Percentiles rank a stretch among this genome's conserved stretches.
These are phyloP conservation scores for Idaea straminata DNA, from an alignment of 2,888 invertebrate species.

Conservation along the genomic window DNA sequence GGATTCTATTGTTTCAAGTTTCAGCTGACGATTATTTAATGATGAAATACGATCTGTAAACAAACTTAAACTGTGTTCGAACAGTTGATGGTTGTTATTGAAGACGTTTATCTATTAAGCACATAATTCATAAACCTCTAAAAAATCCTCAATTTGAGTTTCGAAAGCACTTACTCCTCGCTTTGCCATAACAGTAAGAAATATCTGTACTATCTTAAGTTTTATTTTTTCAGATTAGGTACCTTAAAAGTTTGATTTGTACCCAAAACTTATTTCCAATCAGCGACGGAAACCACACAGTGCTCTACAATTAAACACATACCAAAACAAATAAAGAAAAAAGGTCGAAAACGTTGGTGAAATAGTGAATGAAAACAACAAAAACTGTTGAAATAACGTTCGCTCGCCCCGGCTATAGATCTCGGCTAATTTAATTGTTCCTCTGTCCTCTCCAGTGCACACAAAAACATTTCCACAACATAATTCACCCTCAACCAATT, in stretches of 20 bases:
- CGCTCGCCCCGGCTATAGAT: slow-evolving; percentile 26
- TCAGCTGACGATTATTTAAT: neutral
- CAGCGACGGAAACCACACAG: neutral
- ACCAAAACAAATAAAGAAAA: slow-evolving; percentile 3
- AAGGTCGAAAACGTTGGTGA: slow-evolving; percentile 18
- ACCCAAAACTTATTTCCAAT: neutral
- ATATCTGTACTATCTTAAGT: too few relatives aligned
- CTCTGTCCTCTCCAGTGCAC: slow-evolving; percentile 35
- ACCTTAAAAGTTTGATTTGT: neutral
- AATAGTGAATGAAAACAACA: slow-evolving; percentile 21
- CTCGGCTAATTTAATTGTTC: slow-evolving; percentile 41
- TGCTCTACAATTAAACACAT: neutral
- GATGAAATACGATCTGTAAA: neutral
- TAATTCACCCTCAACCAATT: slow-evolving; percentile 29
- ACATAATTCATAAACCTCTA: neutral
- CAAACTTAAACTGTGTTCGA: neutral
- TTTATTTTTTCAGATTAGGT: neutral
- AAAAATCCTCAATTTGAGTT: too few relatives aligned
- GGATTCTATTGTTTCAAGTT: neutral
- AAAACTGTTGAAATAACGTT: slow-evolving; percentile 24
- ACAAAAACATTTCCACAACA: slow-evolving; percentile 32
- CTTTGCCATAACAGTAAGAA: too few relatives aligned
- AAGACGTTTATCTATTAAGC: neutral
- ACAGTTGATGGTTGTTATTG: neutral
- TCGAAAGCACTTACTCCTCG: too few relatives aligned